Percentiles rank a stretch among this genome's conserved stretches.
Conservation (phyloP, 1,140 invertebrate genomes). For the Maniola jurtina region DNA sequence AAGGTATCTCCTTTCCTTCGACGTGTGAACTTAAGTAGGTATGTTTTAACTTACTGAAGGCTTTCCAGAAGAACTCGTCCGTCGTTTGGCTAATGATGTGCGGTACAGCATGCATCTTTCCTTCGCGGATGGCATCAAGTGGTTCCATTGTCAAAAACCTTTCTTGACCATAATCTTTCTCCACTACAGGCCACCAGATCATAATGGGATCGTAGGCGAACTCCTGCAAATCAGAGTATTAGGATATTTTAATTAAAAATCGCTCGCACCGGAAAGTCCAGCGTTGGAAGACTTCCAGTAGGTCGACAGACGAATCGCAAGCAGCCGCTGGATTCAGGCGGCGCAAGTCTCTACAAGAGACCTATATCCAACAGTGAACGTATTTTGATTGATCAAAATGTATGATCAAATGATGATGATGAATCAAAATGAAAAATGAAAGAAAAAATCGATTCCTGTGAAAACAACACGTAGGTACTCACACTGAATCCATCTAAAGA, state of each 20-base stretch:
- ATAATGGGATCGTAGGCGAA: conserved; percentile 80
- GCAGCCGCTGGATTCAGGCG: no score
- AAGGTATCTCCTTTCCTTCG: no score
- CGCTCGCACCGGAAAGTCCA: no score
- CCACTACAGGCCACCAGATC: conserved; percentile 83
- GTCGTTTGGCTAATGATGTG: conserved; percentile 82
- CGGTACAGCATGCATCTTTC: conserved; percentile 82
- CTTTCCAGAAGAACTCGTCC: conserved; percentile 82
- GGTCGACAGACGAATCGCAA: no score
- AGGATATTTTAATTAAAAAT: background rate
- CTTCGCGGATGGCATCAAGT: conserved; percentile 78
- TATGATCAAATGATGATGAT: no score
- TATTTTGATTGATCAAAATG: no score
- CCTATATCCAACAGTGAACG: no score
- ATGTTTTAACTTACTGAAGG: conserved; percentile 69
- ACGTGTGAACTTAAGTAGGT: background rate
- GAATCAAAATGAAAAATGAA: no score
- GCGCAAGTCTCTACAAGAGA: no score
- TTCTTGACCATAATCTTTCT: conserved; percentile 83
- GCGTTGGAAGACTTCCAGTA: no score
- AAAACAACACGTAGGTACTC: conserved; percentile 43
- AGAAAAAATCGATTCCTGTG: no score
- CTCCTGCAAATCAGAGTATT: conserved; percentile 30
- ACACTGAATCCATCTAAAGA: conserved; percentile 76
- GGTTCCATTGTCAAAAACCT: conserved; percentile 83